Conservation (phyloP, 2,113 vertebrate species). For the Sterna hirundo region DNA sequence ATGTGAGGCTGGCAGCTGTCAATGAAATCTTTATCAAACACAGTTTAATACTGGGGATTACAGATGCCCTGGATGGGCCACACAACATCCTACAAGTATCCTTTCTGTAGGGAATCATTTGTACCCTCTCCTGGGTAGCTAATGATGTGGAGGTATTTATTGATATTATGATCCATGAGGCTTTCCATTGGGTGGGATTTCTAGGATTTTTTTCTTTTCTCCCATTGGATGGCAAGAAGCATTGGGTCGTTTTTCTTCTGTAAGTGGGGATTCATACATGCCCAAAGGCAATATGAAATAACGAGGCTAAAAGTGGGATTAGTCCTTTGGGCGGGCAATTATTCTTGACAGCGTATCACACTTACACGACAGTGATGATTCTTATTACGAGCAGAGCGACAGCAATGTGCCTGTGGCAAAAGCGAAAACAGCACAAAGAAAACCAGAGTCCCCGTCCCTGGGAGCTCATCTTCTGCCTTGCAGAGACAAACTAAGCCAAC, state of each 20-base stretch:
- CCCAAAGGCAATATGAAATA: not conserved
- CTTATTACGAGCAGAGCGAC: not conserved
- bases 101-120: not conserved
- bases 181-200: not conserved
- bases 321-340: not conserved
- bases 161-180: no score
- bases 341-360: not conserved
- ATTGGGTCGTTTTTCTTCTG: not conserved
- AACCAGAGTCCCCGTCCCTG: not conserved
- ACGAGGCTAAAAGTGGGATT: not conserved
- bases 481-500: not conserved
- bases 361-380: not conserved
- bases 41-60: constrained; percentile 74
- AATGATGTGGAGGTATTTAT: not conserved
- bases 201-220: not conserved
- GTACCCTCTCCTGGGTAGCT: not conserved
- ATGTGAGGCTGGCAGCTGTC: constrained; percentile 75
- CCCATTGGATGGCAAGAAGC: not conserved
- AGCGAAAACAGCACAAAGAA: not conserved
- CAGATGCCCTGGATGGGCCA: constrained; percentile 60
- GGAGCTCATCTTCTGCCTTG: not conserved
- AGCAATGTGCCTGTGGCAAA: not conserved
- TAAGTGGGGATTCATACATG: not conserved
- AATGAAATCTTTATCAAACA: constrained; percentile 75
- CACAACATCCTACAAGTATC: constrained; percentile 73